Evolutionary conservation across 92 coral and sea anemone species (phyloP), one percentile per base, ranked within the genome.

Genomic region (Parazoanthus swiftii): DNA sequence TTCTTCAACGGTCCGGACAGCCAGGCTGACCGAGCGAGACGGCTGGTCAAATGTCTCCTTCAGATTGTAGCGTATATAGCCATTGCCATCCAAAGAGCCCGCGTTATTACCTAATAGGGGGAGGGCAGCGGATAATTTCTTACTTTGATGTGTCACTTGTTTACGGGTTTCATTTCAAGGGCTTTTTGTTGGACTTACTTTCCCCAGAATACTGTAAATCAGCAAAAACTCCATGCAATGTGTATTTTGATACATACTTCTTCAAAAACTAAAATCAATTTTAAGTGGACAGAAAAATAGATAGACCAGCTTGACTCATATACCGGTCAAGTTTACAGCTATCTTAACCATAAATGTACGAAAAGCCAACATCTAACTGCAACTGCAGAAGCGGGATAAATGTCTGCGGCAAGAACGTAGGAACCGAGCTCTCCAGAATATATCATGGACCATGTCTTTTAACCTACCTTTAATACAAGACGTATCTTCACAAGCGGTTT

Each of bases 1-100:
- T n/a, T 93, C 91, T 87, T 97, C 92, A 8, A 93, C 93, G 33
- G 99, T 97, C 90, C 92, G 94, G 68, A 97, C 71, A 42, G 99
- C 98, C 80, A 97, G 94, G 81, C 98, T 93, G 84, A 97, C 92
- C 23, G 99, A 97, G 73, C 98, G 95, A 14, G 95, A 93, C 18
- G 96, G 94, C 75, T 97, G 94, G 85, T 93, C 91, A 73, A 95
- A 92, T 65, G 95, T 84, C 84, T 94, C 92, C 81, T 90, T 93
- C 80, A 97, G 91, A 33, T 88, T 88, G 89, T 92, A 95, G 3
- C 95, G 94, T 66, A 97, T 88, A 89, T 93, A 97, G n/a, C 97
- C 90, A 50, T 90, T 88, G 56, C 99, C 99, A 9, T 81, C 80
- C 56, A 97, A 94, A 18, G 97, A 86, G 77, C 91, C 92, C 15